Conservation (phyloP, 2,113 vertebrate species). For the Takifugu flavidus region DNA sequence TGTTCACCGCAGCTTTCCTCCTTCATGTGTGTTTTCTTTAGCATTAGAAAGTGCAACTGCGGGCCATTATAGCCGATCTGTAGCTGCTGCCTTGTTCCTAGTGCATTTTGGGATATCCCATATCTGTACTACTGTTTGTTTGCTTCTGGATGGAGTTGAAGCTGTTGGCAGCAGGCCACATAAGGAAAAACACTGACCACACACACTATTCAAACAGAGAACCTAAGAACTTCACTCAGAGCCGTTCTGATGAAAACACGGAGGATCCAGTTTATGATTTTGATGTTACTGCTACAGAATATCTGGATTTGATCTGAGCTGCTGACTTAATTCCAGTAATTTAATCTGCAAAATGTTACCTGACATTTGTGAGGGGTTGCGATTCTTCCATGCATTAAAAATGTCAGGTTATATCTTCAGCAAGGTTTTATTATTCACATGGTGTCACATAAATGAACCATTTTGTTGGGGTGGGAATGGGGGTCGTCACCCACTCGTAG, state of each 20-base stretch:
- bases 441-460: no score
- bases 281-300: no score
- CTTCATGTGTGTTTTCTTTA: slow-evolving; percentile 37
- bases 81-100: slow-evolving; percentile 24
- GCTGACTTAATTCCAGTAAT: no score
- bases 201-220: slow-evolving; percentile 18
- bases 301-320: no score
- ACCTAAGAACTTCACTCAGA: slow-evolving; percentile 7
- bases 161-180: slow-evolving; percentile 23
- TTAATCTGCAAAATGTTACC: no score
- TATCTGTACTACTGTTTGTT: slow-evolving; percentile 12
- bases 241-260: neutral
- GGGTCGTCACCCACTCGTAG: no score
- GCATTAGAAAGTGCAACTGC: slow-evolving; percentile 30
- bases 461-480: no score
- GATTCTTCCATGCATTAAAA: no score
- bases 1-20: slow-evolving; percentile 15
- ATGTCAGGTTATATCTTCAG: no score
- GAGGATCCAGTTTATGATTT: no score
- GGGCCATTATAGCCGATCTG: slow-evolving; percentile 43
- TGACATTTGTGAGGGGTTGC: no score
- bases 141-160: slow-evolving; percentile 9
- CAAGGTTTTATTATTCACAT: no score
- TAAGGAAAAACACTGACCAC: slow-evolving; percentile 31
- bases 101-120: slow-evolving; percentile 29